Evolutionary conservation across 2,113 vertebrate genomes (phyloP), one percentile per base, ranked within the genome.

Genomic region (Syrrhaptes paradoxus): DNA sequence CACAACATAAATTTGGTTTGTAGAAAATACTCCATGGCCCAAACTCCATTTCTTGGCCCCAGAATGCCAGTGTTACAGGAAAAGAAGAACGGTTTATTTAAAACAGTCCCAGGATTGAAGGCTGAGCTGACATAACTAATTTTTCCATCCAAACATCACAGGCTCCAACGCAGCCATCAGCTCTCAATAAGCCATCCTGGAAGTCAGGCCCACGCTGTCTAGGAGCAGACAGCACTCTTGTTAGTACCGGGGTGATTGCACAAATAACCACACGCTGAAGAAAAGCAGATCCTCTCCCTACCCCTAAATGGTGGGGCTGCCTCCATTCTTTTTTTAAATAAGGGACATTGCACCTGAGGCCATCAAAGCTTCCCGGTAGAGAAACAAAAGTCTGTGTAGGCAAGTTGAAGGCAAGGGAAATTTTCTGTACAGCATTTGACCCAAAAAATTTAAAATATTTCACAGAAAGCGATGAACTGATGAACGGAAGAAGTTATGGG

Each of bases 71-170:
- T 31, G 85, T 95, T 95, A 95, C 90, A 95, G 92, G 90, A 95
- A 95, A 63, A 83, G 76, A 66, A 67, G 78, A 68, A 71, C 4
- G 7, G 79, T 66, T 92, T 88, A 73, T 92, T 93, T 83, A 58
- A 82, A 94, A 52, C 68, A 94, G 72, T 88, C 95, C 94, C 91
- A 92, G 93, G 59, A 95, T 90, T 92, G 77, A 24, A 79, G 79
- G 68, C 94, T 67, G 86, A 95, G 89, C 73, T 90, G 94, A 89
- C 95, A 92, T 26, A 77, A 92, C 48, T 67, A 7, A 89, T 92
- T 92, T 90, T 90, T 70, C 89, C 68, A 74, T 70, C 62, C 85
- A 92, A 77, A 76, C 63, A 32, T 0, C 17, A 36, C 45, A 36
- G 32, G 77, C 52, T 93, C 46, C 21, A 14, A 46, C 2, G 29